Evolutionary conservation across 2,113 vertebrate species (phyloP).

Genomic region (Xenopus laevis): DNA sequence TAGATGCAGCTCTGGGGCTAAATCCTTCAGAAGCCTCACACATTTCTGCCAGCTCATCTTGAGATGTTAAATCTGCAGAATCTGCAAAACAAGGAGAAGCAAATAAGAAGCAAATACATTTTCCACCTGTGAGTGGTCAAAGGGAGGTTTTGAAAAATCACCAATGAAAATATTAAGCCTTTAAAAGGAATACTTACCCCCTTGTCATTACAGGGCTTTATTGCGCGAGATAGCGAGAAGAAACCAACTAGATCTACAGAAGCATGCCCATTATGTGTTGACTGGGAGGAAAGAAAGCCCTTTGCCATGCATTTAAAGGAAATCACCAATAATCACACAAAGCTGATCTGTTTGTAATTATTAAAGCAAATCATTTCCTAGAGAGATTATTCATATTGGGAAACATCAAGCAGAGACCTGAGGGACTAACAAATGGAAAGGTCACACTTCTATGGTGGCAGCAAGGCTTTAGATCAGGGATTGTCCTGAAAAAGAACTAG

Average conservation of each 20-base stretch:
- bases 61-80: slow-evolving; percentile 87
- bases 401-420: too few species aligned
- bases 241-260: slow-evolving; percentile 5
- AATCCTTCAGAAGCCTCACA: slow-evolving; percentile 91
- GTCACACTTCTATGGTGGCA: slow-evolving; percentile 46
- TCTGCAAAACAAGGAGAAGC: slow-evolving; percentile 62
- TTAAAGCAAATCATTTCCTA: background rate
- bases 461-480: background rate
- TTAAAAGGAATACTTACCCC: slow-evolving; percentile 53
- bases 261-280: slow-evolving; percentile 58
- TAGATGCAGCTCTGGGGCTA: slow-evolving; percentile 76
- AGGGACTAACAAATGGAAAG: slow-evolving; percentile 52
- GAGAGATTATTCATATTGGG: background rate
- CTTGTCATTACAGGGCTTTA: slow-evolving; percentile 44
- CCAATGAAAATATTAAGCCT: too few species aligned
- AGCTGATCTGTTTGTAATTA: background rate
- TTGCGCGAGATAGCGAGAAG: background rate
- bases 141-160: slow-evolving; percentile 41
- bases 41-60: slow-evolving; percentile 93
- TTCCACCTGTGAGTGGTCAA: slow-evolving; percentile 39
- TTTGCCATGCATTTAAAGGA: slow-evolving; percentile 69
- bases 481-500: background rate
- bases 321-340: slow-evolving; percentile 41
- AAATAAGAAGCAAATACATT: slow-evolving; percentile 12
- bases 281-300: slow-evolving; percentile 54